A percentile compares a stretch with the other conserved stretches of the same genome.
Evolutionary conservation across 2,888 invertebrate species (phyloP).

Genomic region (Auanema freiburgensis): DNA sequence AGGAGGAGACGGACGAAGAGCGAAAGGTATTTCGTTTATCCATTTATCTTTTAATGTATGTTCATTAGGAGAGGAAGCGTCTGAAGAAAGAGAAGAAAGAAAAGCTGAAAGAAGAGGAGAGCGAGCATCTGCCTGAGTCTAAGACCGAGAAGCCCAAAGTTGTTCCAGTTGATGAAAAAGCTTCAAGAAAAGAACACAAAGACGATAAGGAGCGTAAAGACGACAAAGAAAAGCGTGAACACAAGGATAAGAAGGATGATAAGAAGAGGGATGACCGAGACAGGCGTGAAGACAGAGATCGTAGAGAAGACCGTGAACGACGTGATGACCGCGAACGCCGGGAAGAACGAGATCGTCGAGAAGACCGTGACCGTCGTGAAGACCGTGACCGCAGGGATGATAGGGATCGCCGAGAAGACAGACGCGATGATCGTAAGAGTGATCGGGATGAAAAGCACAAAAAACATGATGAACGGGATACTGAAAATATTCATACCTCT

Average conservation of each 20-base stretch:
- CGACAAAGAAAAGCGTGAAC: slow-evolving; percentile 4
- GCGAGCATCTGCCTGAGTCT: neutral
- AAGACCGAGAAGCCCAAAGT: slow-evolving; percentile 1
- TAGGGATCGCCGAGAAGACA: slow-evolving; percentile 1
- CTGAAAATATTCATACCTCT: neutral
- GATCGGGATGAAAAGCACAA: slow-evolving; percentile 11
- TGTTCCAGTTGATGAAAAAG: neutral
- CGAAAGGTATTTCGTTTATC: neutral
- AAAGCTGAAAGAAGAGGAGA: slow-evolving; percentile 10
- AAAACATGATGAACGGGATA: slow-evolving; percentile 10
- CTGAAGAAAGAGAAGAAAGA: slow-evolving; percentile 24
- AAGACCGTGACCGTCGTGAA: neutral
- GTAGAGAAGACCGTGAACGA: slow-evolving; percentile 15
- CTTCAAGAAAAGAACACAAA: neutral
- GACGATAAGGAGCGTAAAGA: slow-evolving; percentile 5
- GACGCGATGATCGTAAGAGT: slow-evolving; percentile 11
- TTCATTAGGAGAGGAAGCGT: slow-evolving; percentile 16
- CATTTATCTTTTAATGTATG: neutral
- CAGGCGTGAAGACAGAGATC: slow-evolving; percentile 1
- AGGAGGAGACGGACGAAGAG: neutral
- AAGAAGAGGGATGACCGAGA: slow-evolving; percentile 11
- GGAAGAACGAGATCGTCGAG: neutral
- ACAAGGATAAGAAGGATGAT: neutral
- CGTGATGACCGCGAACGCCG: slow-evolving; percentile 1
- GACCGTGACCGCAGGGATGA: neutral